A percentile compares a stretch with the other conserved stretches of the same genome.
Evolutionary conservation across 2,113 vertebrate genomes (phyloP).

Genomic region (Chamaetylas fuelleborni): DNA sequence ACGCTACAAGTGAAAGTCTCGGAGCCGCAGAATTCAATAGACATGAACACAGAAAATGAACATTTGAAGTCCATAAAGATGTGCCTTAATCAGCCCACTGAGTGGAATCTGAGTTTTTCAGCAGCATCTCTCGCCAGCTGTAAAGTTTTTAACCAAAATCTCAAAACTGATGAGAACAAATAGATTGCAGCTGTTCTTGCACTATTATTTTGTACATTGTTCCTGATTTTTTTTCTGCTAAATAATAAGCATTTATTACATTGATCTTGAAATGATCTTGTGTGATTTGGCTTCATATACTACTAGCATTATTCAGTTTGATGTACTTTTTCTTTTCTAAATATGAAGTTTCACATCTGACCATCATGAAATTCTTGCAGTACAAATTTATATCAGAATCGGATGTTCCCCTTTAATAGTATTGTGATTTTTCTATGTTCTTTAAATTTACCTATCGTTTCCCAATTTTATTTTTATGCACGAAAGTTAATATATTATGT

Average conservation of each 20-base stretch:
- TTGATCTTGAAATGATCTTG: slow-evolving; percentile 70
- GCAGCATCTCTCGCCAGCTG: slow-evolving; percentile 73
- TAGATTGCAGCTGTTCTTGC: slow-evolving; percentile 75
- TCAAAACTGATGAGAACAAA: slow-evolving; percentile 77
- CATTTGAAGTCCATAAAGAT: slow-evolving; percentile 78
- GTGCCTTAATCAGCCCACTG: slow-evolving; percentile 81
- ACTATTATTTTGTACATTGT: slow-evolving; percentile 76
- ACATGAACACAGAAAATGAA: slow-evolving; percentile 71
- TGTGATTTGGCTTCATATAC: slow-evolving; percentile 78
- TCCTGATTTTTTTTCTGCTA: slow-evolving; percentile 61
- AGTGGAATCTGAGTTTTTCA: slow-evolving; percentile 77
- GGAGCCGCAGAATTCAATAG: slow-evolving; percentile 74
- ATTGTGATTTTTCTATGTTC: slow-evolving; percentile 75
- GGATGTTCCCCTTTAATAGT: slow-evolving; percentile 70
- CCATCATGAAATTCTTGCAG: slow-evolving; percentile 70
- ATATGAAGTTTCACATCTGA: slow-evolving; percentile 59
- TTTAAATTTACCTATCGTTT: slow-evolving; percentile 67
- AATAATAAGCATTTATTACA: slow-evolving; percentile 71
- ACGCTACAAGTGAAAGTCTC: slow-evolving; percentile 75
- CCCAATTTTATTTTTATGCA: slow-evolving; percentile 72
- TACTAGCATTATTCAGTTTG: slow-evolving; percentile 72
- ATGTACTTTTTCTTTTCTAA: slow-evolving; percentile 69
- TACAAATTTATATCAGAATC: slow-evolving; percentile 66
- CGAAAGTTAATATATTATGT: slow-evolving; percentile 77
- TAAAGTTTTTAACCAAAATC: slow-evolving; percentile 80